Evolutionary conservation across 37 sponge, comb jelly and placozoan genomes (phyloP), one percentile per base, ranked within the genome.

Genomic region (Corticium candelabrum): DNA sequence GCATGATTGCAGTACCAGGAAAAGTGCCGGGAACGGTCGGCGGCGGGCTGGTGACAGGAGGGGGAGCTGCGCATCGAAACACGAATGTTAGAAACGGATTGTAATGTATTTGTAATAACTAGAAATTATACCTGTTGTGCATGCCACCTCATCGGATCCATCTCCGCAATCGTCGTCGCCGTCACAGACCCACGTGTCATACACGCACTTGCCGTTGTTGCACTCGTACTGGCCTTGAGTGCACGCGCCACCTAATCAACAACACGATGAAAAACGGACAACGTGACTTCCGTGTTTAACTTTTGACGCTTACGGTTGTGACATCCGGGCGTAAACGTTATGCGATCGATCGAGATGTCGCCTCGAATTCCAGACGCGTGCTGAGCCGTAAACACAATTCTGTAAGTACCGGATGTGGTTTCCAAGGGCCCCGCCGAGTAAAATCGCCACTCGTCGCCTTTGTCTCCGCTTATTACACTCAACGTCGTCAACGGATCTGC

Each of bases 151-250:
- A 69, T 79, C 80, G 31, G 39, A 38, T 2, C 35, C 80, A 36
- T 79, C 80, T 3, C 37, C 72, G 67, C 80, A 79, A 35, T 79
- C 80, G 35, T 57, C 68, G 37, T 79, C 50, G 80, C 39, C 39
- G 34, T 79, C 80, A 68, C 80, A 79, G 15, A 50, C 62, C 62
- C 62, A 50, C 15, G 15, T 50, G 62, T 50, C 21, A 21, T 50
- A 50, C 15, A 50, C 21, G 62, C 62, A 50, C 15, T 50, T 11
- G 21, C 21, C 21, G 21, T 50, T 50, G 11, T 50, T 50, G 62
- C 62, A 50, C 21, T 50, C 15, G 21, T 27, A 50, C 62, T 50
- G 62, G 21, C 15, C 62, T 11, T 11, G 15, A 50, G 62, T 50
- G 62, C 62, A 50, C 15, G 62, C 15, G 21, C 62, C 62, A 11